Conservation (phyloP, 2,888 invertebrate genomes). For the Drosophila cognata region DNA sequence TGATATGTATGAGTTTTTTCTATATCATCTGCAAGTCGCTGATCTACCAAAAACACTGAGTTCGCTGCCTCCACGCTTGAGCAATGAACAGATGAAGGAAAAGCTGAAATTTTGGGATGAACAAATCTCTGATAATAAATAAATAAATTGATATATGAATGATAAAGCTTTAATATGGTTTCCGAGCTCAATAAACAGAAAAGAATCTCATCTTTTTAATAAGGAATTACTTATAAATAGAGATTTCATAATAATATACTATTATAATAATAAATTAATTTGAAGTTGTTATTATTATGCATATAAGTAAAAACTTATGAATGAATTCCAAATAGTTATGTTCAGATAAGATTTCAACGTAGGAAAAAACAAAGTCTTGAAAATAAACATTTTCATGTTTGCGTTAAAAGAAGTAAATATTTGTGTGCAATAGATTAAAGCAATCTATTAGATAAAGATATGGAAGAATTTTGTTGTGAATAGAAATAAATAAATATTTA, state of each 20-base stretch:
- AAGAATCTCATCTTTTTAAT: background rate
- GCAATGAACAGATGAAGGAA: conserved; percentile 59
- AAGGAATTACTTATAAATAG: background rate
- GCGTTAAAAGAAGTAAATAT: background rate
- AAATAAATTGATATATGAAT: background rate
- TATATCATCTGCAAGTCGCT: conserved; percentile 87
- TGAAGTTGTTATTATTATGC: background rate
- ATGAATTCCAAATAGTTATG: background rate
- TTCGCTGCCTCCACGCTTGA: conserved; percentile 44
- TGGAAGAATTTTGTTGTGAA: background rate
- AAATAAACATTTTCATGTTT: background rate
- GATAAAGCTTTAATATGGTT: background rate
- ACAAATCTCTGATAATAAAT: conserved; percentile 36
- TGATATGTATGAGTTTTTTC: conserved; percentile 96
- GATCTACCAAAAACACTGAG: conserved; percentile 18
- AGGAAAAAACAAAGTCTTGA: background rate
- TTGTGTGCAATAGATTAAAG: background rate
- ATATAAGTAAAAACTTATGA: background rate
- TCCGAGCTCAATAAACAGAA: background rate
- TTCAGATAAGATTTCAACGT: background rate
- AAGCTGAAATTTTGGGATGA: conserved; percentile 63
- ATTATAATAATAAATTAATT: background rate
- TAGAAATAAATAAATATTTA: conserved; percentile 29
- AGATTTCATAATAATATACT: background rate
- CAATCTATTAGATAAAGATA: background rate